phyloP scores from a whole-genome alignment of 2,797 vertebrate species.

The Crypturellus tataupa region DNA sequence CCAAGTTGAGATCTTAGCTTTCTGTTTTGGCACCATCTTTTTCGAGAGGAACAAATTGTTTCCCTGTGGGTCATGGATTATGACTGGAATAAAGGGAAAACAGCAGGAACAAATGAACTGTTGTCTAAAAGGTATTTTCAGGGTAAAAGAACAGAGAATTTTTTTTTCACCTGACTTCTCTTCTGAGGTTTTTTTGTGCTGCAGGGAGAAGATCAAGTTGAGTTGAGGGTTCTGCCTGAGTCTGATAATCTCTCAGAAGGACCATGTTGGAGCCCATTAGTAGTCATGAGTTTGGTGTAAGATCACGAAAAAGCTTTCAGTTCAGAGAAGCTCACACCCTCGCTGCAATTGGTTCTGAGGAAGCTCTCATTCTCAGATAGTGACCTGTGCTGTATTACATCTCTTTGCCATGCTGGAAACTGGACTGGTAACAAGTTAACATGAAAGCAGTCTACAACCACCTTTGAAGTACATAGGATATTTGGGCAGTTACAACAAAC shows the following conservation, averaged over 20 bases:
- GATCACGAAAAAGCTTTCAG: slow-evolving; percentile 39
- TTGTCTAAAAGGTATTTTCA: slow-evolving; percentile 12
- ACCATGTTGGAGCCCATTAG: slow-evolving; percentile 30
- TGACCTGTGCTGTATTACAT: slow-evolving; percentile 24
- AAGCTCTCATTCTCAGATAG: slow-evolving; percentile 20
- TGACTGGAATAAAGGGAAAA: neutral
- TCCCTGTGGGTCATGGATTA: neutral
- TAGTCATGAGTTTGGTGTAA: slow-evolving; percentile 38
- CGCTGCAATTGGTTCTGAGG: slow-evolving; percentile 7
- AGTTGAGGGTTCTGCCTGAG: neutral
- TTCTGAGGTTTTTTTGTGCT: neutral
- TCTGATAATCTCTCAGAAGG: neutral
- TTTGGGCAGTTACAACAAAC: neutral
- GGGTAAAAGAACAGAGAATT: neutral
- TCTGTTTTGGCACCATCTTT: neutral
- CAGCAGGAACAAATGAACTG: neutral
- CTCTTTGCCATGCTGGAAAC: slow-evolving; percentile 3
- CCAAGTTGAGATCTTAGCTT: neutral
- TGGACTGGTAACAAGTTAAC: neutral
- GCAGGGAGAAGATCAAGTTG: neutral
- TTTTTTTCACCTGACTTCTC: slow-evolving; percentile 9
- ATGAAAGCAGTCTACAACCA: neutral
- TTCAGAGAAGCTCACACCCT: neutral
- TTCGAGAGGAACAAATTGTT: neutral
- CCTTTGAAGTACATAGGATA: neutral